Evolutionary conservation across 2,113 vertebrate species (phyloP).

Genomic region (Gobius niger): DNA sequence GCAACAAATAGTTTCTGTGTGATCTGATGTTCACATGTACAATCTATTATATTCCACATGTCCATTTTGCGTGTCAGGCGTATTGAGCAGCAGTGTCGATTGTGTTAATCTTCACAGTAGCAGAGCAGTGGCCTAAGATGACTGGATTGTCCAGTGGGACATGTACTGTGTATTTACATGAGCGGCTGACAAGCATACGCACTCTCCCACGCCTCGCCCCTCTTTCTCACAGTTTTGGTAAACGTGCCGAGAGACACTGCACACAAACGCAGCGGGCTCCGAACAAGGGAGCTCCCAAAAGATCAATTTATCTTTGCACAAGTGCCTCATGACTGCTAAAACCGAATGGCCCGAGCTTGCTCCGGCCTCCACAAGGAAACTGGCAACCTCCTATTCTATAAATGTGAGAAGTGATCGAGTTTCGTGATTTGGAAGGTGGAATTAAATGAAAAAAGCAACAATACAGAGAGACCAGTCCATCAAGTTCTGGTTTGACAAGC

Average conservation of each 20-base stretch:
- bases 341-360: constrained; percentile 22
- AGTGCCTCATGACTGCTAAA: constrained; percentile 26
- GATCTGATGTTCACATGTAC: too few relatives aligned
- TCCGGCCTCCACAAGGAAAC: constrained; percentile 18
- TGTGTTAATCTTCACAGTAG: background rate
- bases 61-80: too few relatives aligned
- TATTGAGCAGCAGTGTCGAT: background rate
- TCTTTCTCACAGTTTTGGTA: constrained; percentile 13
- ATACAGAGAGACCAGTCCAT: constrained; percentile 31
- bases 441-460: background rate
- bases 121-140: constrained; percentile 15
- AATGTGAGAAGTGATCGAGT: background rate
- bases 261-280: constrained; percentile 18
- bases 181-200: constrained; percentile 22
- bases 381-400: constrained; percentile 11
- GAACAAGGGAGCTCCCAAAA: constrained; percentile 22
- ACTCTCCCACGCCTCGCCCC: constrained; percentile 26
- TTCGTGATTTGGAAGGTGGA: background rate
- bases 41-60: too few relatives aligned
- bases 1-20: too few relatives aligned
- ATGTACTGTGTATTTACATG: constrained; percentile 44
- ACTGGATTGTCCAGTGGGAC: constrained; percentile 46
- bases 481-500: constrained; percentile 57
- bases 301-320: constrained; percentile 34
- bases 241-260: constrained; percentile 41